phyloP scores from a whole-genome alignment of 2,888 invertebrate genomes.

The Agrotis segetum region DNA sequence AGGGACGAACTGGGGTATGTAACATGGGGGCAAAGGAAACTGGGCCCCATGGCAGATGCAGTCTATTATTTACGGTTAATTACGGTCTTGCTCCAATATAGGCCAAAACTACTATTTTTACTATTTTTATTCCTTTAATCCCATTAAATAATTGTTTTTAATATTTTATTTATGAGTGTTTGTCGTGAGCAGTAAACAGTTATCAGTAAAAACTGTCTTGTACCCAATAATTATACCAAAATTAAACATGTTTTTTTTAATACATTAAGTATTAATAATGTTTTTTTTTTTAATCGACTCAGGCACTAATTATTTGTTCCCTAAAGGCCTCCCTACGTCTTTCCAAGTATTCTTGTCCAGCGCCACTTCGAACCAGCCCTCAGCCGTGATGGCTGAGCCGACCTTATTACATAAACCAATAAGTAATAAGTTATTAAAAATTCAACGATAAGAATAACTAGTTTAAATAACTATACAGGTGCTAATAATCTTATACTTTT shows the following conservation, averaged over 20 bases:
- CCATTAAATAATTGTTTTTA: not conserved
- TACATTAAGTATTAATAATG: not conserved
- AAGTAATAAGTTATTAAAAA: no score
- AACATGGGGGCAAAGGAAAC: not conserved
- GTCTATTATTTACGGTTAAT: not conserved
- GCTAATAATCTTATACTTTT: not conserved
- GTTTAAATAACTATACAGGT: not conserved
- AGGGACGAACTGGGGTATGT: constrained; percentile 3
- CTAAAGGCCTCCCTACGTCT: no score
- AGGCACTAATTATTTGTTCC: no score
- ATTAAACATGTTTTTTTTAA: no score
- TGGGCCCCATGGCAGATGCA: not conserved
- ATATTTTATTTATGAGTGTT: not conserved
- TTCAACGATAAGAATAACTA: no score
- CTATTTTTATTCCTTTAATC: not conserved
- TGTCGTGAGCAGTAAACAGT: no score
- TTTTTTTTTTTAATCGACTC: not conserved
- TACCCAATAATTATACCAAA: not conserved
- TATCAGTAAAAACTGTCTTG: no score
- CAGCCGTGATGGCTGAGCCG: no score
- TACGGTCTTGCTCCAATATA: not conserved
- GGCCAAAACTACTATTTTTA: no score
- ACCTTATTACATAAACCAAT: no score
- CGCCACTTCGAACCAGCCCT: no score
- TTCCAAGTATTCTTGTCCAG: no score